These are phyloP conservation scores for Callopanchax toddi DNA, from an alignment of 2,113 vertebrate genomes.

Conservation along the genomic window DNA sequence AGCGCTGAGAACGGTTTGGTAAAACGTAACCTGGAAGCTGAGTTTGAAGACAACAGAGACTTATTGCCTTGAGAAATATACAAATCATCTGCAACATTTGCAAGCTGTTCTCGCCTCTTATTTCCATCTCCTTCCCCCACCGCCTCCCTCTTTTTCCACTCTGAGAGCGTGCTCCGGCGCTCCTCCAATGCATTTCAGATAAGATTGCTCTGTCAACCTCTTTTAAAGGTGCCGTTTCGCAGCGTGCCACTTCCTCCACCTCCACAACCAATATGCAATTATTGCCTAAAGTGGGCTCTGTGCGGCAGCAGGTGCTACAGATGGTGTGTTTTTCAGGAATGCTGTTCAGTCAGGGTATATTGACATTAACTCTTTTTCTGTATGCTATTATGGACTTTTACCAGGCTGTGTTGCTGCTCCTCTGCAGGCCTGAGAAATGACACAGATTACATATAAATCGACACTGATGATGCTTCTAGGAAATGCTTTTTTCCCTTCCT, in stretches of 20 bases:
- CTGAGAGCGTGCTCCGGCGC: conserved; percentile 16
- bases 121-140: background rate
- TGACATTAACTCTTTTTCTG: conserved; percentile 31
- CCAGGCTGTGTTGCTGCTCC: background rate
- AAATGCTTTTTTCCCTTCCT: background rate
- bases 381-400: conserved; percentile 31
- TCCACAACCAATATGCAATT: conserved; percentile 59
- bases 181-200: conserved; percentile 46
- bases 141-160: conserved; percentile 2
- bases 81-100: conserved; percentile 23
- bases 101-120: conserved; percentile 12
- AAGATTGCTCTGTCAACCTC: conserved; percentile 60
- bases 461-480: conserved; percentile 7
- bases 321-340: conserved; percentile 46
- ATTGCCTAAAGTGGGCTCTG: conserved; percentile 48
- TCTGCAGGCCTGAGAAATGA: conserved; percentile 4
- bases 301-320: conserved; percentile 45
- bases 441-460: background rate
- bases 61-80: conserved; percentile 27
- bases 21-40: conserved; percentile 6
- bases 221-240: conserved; percentile 56
- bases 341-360: conserved; percentile 21
- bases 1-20: background rate
- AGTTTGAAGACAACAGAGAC: conserved; percentile 15
- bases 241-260: conserved; percentile 51